phyloP scores from a whole-genome alignment of 2,113 vertebrate genomes.

The Clarias batrachus region DNA sequence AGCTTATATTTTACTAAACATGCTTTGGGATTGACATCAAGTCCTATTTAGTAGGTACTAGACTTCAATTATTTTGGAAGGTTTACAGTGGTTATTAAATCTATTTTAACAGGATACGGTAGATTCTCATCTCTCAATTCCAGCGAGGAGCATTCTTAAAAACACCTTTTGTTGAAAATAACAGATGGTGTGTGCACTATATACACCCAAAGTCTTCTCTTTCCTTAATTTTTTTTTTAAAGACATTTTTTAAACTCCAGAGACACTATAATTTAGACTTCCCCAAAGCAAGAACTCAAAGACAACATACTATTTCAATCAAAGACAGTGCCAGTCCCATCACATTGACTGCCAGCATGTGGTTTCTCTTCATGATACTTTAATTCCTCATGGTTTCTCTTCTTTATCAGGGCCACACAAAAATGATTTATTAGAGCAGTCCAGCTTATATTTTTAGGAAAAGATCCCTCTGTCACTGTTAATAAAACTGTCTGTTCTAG shows the following conservation, averaged over 20 bases:
- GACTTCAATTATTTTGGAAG: neutral
- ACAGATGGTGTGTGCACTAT: constrained; percentile 26
- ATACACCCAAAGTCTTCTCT: constrained; percentile 43
- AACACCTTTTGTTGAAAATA: neutral
- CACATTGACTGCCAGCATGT: constrained; percentile 65
- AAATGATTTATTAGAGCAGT: constrained; percentile 78
- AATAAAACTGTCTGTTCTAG: constrained; percentile 73
- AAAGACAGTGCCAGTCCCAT: constrained; percentile 66
- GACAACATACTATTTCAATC: constrained; percentile 78
- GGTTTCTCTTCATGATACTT: constrained; percentile 68
- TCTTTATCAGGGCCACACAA: constrained; percentile 73
- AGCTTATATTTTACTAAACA: neutral
- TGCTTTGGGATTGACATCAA: neutral
- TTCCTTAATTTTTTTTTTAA: constrained; percentile 16
- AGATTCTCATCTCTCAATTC: neutral
- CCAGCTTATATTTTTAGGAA: constrained; percentile 76
- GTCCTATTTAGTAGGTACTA: neutral
- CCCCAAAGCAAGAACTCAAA: constrained; percentile 67
- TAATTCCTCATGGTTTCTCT: constrained; percentile 70
- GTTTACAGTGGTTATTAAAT: neutral
- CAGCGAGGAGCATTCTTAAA: too few relatives aligned
- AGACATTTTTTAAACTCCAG: constrained; percentile 56
- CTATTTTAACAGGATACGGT: neutral
- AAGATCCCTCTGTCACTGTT: constrained; percentile 70
- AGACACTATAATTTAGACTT: constrained; percentile 73